Evolutionary conservation across 1,140 invertebrate species (phyloP).

Genomic region (Leucophenga varia): DNA sequence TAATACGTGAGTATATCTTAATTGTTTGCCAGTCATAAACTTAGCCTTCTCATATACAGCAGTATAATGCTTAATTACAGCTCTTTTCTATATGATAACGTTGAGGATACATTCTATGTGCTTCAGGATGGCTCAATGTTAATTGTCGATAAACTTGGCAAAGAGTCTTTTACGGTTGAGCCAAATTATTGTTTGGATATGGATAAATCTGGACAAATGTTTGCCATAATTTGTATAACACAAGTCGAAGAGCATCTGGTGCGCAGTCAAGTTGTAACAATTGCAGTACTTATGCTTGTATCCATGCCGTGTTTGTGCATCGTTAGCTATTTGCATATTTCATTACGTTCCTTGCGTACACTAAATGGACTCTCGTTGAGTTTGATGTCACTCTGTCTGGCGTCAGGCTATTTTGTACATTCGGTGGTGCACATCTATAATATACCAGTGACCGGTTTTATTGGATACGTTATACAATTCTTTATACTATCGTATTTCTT

Average conservation of each 20-base stretch:
- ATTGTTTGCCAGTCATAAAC: neutral
- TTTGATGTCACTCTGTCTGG: constrained; percentile 43
- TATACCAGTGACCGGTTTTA: constrained; percentile 29
- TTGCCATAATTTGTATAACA: constrained; percentile 47
- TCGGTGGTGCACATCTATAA: constrained; percentile 46
- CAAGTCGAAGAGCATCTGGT: constrained; percentile 43
- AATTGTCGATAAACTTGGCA: constrained; percentile 40
- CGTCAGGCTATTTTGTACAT: constrained; percentile 47
- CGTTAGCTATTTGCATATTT: constrained; percentile 43
- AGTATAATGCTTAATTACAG: constrained; percentile 24
- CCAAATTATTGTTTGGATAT: constrained; percentile 47
- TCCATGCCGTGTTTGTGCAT: constrained; percentile 47
- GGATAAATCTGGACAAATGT: constrained; percentile 39
- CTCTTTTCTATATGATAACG: constrained; percentile 41
- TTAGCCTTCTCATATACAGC: neutral
- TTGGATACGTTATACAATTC: constrained; percentile 48
- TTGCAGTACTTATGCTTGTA: constrained; percentile 44
- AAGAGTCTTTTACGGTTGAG: constrained; percentile 39
- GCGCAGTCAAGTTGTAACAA: constrained; percentile 30
- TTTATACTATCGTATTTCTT: constrained; percentile 49
- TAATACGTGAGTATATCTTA: constrained; percentile 38
- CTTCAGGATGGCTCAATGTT: constrained; percentile 46
- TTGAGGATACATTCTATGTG: constrained; percentile 39
- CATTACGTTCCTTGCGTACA: constrained; percentile 30
- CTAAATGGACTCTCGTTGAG: constrained; percentile 44